Conservation (phyloP, 92 coral and sea anemone species). For the Paragorgia papillata region DNA sequence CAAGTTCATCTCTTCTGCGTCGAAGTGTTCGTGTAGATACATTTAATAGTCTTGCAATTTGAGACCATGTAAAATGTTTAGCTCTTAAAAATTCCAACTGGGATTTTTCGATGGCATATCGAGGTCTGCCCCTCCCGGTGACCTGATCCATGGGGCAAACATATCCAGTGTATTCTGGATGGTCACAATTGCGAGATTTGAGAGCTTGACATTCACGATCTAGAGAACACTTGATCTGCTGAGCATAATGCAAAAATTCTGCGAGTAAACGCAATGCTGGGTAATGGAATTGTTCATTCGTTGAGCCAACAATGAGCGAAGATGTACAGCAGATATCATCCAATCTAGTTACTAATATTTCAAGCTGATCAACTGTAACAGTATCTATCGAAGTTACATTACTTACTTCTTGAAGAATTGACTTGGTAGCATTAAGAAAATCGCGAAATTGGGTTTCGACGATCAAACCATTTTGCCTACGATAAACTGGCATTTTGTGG, state of each 20-base stretch:
- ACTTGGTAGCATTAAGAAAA: background rate
- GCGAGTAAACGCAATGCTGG: background rate
- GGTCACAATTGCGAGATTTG: too few species aligned
- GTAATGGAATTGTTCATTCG: background rate
- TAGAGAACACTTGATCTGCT: background rate
- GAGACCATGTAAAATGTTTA: conserved; percentile 32
- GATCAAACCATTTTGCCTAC: background rate
- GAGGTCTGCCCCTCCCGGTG: conserved; percentile 18
- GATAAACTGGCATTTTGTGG: conserved; percentile 14
- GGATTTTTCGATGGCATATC: conserved; percentile 13
- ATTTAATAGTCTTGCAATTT: conserved; percentile 26
- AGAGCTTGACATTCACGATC: background rate
- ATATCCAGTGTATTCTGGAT: background rate
- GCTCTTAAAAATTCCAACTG: conserved; percentile 40
- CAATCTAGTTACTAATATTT: background rate
- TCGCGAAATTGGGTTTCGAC: background rate
- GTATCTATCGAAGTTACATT: background rate
- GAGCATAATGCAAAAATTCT: background rate
- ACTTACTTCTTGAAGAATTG: background rate
- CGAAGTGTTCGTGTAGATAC: conserved; percentile 32
- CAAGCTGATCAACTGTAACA: background rate
- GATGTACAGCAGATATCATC: conserved; percentile 5
- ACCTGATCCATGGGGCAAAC: background rate
- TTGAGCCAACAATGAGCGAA: background rate
- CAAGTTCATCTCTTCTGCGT: conserved; percentile 43